phyloP scores from a whole-genome alignment of 2,113 vertebrate species.

The Strix aluco region DNA sequence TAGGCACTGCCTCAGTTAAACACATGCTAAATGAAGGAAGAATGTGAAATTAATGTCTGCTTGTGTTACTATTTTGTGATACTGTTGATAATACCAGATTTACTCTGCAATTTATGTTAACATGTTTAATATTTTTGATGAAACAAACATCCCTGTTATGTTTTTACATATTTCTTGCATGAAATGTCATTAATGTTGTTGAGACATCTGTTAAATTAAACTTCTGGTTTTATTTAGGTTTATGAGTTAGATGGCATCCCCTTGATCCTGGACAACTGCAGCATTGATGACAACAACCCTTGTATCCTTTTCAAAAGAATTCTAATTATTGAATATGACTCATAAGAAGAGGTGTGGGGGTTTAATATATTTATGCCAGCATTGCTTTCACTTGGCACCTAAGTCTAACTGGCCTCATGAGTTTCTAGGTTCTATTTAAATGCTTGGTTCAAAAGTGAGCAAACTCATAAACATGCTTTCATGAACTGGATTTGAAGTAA shows the following conservation, averaged over 20 bases:
- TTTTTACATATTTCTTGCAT: background rate
- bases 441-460: background rate
- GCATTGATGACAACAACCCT: conserved; percentile 92
- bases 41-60: background rate
- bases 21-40: background rate
- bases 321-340: background rate
- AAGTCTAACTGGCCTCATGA: background rate
- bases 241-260: conserved; percentile 89
- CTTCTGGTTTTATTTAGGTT: conserved; percentile 75
- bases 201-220: background rate
- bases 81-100: background rate
- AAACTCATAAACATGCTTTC: background rate
- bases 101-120: background rate
- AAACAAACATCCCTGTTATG: background rate
- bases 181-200: background rate
- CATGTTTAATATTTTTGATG: background rate
- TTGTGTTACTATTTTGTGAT: background rate
- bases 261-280: conserved; percentile 93
- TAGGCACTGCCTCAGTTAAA: background rate
- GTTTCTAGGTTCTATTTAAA: background rate
- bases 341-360: background rate
- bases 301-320: conserved; percentile 89
- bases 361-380: background rate
- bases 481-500: background rate
- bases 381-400: background rate